Evolutionary conservation across 2,888 invertebrate species (phyloP), one percentile per base, ranked within the genome.

Genomic region (Callosobruchus maculatus): DNA sequence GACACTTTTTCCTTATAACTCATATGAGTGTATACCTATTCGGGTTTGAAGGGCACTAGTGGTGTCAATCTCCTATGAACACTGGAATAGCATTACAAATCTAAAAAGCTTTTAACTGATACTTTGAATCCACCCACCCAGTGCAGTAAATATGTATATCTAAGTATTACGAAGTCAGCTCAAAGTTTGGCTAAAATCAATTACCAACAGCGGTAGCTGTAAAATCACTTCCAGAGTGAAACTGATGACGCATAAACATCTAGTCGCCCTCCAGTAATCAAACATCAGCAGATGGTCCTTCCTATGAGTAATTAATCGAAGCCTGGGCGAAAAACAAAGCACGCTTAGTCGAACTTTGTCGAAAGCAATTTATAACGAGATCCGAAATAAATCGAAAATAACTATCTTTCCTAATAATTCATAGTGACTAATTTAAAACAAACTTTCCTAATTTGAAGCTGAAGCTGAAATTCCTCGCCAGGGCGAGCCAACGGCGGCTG

Each of bases 381-480:
- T 73, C 70, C 70, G 74, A 74, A 21, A 75, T 74, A 75, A 75
- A 77, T 76, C 73, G 75, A 77, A 76, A 75, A 76, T 75, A 77
- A 77, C 75, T 74, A 75, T 77, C 76, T 78, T 76, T 68, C 76
- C 80, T 80, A 78, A 81, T 82, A 80, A 80, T 81, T 82, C 79
- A 81, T 80, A 78, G 77, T 75, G 74, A 78, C 79, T 81, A 80
- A 81, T 82, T 81, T 81, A 79, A 81, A 79, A 80, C 79, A 82
- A 83, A 83, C 81, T 83, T 83, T 83, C 80, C 78, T 81, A 82
- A 82, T 82, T 82, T 82, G 79, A 81, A 72, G 77, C 77, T 72
- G 75, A 73, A 80, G 78, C 79, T 80, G 81, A 81, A 82, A 82
- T 81, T 81, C 81, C 81, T 76, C 76, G 78, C 77, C 78, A 75